Evolutionary conservation across 2,888 invertebrate genomes (phyloP).

Genomic region (Diploptera punctata): DNA sequence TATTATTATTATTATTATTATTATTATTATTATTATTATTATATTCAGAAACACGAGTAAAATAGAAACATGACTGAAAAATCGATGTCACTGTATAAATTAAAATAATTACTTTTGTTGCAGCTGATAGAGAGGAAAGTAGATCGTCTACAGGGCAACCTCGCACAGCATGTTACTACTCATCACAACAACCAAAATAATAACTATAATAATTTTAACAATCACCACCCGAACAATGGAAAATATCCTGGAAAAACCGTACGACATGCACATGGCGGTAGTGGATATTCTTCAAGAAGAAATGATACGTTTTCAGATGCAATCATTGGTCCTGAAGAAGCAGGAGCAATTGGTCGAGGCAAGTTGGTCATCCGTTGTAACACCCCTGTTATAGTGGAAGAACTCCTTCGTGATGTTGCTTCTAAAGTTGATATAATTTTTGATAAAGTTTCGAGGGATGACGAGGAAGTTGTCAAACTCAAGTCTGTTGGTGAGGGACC

Average conservation of each 20-base stretch:
- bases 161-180: conserved; percentile 8
- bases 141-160: conserved; percentile 27
- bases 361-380: conserved; percentile 51
- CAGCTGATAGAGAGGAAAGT: conserved; percentile 35
- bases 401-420: conserved; percentile 53
- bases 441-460: conserved; percentile 49
- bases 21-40: too few species aligned
- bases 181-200: neutral
- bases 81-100: too few species aligned
- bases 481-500: neutral
- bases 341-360: conserved; percentile 16
- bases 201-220: neutral
- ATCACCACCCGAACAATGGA: neutral
- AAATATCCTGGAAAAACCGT: neutral
- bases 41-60: too few species aligned
- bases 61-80: too few species aligned
- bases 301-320: neutral
- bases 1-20: too few species aligned
- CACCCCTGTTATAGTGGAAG: conserved; percentile 51
- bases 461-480: conserved; percentile 35
- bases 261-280: conserved; percentile 1
- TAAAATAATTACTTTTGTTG: neutral
- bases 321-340: conserved; percentile 28
- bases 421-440: conserved; percentile 56
- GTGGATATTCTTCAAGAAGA: neutral